Evolutionary conservation across 2,888 invertebrate species (phyloP).

Genomic region (Disparrhopalites patrizii): DNA sequence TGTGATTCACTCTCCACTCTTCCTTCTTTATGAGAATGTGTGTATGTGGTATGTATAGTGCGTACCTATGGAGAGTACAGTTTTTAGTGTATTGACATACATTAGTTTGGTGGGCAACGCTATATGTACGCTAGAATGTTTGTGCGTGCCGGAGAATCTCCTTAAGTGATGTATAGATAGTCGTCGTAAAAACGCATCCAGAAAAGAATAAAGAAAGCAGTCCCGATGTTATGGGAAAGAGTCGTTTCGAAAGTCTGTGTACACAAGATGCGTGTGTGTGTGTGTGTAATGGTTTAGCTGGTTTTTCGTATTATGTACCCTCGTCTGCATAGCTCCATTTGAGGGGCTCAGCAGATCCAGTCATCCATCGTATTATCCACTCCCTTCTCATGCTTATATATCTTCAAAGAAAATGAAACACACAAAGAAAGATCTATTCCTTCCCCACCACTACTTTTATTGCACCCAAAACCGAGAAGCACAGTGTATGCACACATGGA

Average conservation of each 20-base stretch:
- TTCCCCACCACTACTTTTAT: conserved; percentile 19
- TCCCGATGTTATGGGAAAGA: not conserved
- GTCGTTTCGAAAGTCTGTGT: too few species aligned
- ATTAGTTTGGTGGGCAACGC: too few species aligned
- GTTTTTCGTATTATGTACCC: conserved; percentile 4
- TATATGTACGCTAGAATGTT: not conserved
- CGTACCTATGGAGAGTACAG: too few species aligned
- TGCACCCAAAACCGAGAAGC: conserved; percentile 10
- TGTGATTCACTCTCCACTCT: conserved; percentile 9
- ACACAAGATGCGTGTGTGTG: too few species aligned
- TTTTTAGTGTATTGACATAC: too few species aligned
- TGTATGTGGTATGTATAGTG: too few species aligned
- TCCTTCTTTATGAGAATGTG: not conserved
- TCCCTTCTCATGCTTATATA: too few species aligned
- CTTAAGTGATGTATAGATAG: conserved; percentile 7
- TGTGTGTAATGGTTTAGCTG: not conserved
- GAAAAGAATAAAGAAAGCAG: conserved; percentile 1
- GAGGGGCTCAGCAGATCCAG: not conserved
- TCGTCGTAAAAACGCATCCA: conserved; percentile 4
- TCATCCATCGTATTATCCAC: conserved; percentile 10
- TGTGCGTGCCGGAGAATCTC: not conserved
- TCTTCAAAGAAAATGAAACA: conserved; percentile 15
- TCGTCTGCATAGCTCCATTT: conserved; percentile 2
- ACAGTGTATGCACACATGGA: not conserved
- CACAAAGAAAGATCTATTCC: conserved; percentile 19